Evolutionary conservation across 2,797 vertebrate species (phyloP).

Genomic region (Heteromormyrus szaboi): DNA sequence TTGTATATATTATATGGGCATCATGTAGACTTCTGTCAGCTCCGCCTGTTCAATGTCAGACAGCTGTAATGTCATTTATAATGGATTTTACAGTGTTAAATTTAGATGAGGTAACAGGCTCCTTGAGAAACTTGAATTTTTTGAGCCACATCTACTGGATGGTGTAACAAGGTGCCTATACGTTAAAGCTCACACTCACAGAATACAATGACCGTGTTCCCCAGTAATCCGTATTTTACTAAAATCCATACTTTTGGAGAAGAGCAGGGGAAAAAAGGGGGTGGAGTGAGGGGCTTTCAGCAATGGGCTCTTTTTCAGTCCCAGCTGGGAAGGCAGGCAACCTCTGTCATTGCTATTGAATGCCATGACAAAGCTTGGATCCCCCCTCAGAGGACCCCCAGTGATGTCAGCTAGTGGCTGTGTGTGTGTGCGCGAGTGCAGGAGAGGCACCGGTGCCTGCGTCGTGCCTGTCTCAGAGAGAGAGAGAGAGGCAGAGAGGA

Average conservation of each 20-base stretch:
- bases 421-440: constrained; percentile 25
- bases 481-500: not conserved
- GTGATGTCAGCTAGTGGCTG: constrained; percentile 63
- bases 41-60: not conserved
- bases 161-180: not conserved
- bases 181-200: not conserved
- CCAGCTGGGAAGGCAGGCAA: constrained; percentile 8
- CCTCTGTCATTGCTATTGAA: not conserved
- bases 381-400: constrained; percentile 63
- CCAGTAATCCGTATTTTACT: constrained; percentile 28
- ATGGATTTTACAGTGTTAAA: not conserved
- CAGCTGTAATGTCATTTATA: not conserved
- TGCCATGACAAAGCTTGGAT: not conserved
- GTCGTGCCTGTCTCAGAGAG: constrained; percentile 25
- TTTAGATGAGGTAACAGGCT: not conserved
- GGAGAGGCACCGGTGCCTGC: constrained; percentile 15
- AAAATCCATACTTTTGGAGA: constrained; percentile 31
- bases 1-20: not conserved
- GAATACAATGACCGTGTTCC: constrained; percentile 27
- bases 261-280: constrained; percentile 22
- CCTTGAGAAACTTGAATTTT: not conserved
- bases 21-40: not conserved
- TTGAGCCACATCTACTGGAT: constrained; percentile 2
- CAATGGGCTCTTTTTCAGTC: constrained; percentile 22
- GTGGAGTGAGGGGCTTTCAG: constrained; percentile 20